Percentiles rank a stretch among this genome's conserved stretches.
phyloP scores from a whole-genome alignment of 1,140 invertebrate species.

The Heterodera carotae region DNA sequence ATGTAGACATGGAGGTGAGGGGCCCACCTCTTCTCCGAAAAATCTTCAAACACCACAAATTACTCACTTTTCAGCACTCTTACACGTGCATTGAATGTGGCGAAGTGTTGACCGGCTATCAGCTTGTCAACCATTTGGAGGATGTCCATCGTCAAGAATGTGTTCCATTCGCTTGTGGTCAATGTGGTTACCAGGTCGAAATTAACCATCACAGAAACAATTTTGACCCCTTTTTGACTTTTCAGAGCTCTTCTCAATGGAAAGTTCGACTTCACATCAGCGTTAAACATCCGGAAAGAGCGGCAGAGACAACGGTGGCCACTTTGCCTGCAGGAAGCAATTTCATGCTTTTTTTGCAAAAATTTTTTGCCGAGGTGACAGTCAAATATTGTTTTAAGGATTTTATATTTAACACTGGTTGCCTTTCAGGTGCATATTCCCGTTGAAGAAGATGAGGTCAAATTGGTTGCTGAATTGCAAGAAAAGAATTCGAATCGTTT shows the following conservation, averaged over 20 bases:
- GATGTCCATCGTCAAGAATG: slow-evolving; percentile 23
- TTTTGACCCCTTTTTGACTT: background rate
- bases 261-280: slow-evolving; percentile 37
- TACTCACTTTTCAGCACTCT: background rate
- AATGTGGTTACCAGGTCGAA: slow-evolving; percentile 30
- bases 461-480: slow-evolving; percentile 19
- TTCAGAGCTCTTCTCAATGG: slow-evolving; percentile 30
- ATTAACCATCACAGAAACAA: too few species aligned
- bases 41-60: too few species aligned
- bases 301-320: slow-evolving; percentile 28
- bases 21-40: background rate
- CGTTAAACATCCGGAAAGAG: slow-evolving; percentile 34
- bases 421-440: background rate
- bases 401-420: background rate
- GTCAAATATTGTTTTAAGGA: background rate
- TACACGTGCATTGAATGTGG: slow-evolving; percentile 37
- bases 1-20: slow-evolving; percentile 24
- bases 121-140: slow-evolving; percentile 23
- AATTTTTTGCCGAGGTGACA: slow-evolving; percentile 32
- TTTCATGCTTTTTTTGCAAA: slow-evolving; percentile 27
- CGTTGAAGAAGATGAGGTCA: slow-evolving; percentile 25
- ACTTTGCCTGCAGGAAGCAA: slow-evolving; percentile 28
- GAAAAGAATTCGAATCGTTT: slow-evolving; percentile 22
- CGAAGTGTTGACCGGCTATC: slow-evolving; percentile 29
- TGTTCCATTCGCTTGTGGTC: background rate